Evolutionary conservation across 2,113 vertebrate species (phyloP).

Genomic region (Gallinago undulata): DNA sequence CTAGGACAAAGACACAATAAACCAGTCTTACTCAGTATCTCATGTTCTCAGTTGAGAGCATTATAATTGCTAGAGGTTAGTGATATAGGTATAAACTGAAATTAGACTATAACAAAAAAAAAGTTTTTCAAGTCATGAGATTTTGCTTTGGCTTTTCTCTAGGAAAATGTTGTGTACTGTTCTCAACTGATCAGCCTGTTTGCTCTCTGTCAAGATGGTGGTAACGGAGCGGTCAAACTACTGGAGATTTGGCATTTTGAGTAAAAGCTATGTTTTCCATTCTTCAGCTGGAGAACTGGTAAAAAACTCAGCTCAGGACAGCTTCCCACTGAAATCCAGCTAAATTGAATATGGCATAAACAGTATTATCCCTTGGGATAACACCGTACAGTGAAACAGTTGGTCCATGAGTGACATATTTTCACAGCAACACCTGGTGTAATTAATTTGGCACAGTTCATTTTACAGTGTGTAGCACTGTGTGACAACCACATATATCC

Average conservation of each 20-base stretch:
- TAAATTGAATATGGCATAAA: background rate
- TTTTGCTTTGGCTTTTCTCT: background rate
- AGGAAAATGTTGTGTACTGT: rapidly evolving
- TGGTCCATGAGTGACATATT: background rate
- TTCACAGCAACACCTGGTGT: background rate
- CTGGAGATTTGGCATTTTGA: background rate
- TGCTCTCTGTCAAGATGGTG: background rate
- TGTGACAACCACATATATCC: background rate
- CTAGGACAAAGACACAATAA: background rate
- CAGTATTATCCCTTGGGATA: background rate
- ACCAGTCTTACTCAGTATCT: background rate
- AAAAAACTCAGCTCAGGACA: background rate
- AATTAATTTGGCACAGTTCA: background rate
- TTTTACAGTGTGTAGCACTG: background rate
- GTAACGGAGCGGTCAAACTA: background rate
- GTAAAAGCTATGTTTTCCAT: background rate
- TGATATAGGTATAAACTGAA: background rate
- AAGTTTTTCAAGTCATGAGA: background rate
- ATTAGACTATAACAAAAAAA: background rate
- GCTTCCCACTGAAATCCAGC: background rate
- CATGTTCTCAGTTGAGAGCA: background rate
- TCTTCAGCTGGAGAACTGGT: background rate
- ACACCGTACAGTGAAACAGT: background rate
- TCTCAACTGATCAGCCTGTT: background rate
- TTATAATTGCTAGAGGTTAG: background rate